Evolutionary conservation across 1,140 invertebrate genomes (phyloP).

Genomic region (Linepithema humile): DNA sequence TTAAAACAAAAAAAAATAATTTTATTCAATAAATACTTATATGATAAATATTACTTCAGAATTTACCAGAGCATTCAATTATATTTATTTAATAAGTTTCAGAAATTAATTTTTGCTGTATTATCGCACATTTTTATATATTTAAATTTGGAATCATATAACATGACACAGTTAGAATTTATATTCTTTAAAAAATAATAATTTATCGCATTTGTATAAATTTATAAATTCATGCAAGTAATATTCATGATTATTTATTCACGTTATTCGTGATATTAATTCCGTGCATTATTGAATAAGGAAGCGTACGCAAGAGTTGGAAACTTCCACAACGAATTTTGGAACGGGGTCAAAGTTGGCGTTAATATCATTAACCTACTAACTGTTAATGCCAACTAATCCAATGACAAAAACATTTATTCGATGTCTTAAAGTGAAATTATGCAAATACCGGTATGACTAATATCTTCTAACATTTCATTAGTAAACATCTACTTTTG

Average conservation of each 20-base stretch:
- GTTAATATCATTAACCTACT: slow-evolving; percentile 26
- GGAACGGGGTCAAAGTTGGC: slow-evolving; percentile 37
- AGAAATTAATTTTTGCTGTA: not conserved
- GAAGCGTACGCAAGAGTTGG: slow-evolving; percentile 4
- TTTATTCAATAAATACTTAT: not conserved
- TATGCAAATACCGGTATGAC: slow-evolving; percentile 17
- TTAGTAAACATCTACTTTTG: not conserved
- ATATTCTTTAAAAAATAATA: not conserved
- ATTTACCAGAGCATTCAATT: not conserved
- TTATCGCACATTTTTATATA: not conserved
- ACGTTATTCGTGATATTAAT: slow-evolving; percentile 7
- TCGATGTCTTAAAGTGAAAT: not conserved
- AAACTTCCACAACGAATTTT: slow-evolving; percentile 9
- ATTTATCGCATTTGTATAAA: not conserved
- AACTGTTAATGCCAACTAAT: slow-evolving; percentile 30
- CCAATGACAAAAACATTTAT: slow-evolving; percentile 24
- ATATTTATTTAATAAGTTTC: not conserved
- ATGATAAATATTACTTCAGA: not conserved
- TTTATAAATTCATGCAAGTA: not conserved
- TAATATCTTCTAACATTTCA: not conserved
- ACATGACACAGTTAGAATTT: not conserved
- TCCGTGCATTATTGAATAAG: slow-evolving; percentile 11
- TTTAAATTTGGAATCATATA: not conserved
- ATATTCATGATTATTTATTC: not conserved
- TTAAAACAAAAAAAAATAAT: no score